Percentiles rank a stretch among this genome's conserved stretches.
Conservation (phyloP, 2,797 vertebrate genomes). For the Melanotaenia trifasciata region DNA sequence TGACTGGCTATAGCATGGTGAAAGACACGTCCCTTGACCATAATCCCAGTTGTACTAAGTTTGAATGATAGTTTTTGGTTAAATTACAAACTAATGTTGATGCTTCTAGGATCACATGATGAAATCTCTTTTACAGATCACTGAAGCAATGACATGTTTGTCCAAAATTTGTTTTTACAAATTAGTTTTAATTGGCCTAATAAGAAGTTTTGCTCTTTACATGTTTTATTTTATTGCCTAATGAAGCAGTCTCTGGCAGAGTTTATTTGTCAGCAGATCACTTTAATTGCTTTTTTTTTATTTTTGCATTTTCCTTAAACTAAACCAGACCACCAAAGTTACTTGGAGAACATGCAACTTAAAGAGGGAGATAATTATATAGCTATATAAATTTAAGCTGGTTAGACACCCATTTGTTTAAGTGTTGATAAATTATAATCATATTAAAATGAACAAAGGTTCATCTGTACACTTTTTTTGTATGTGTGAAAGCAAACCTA, state of each 20-base stretch:
- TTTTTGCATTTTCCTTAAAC: constrained; percentile 2
- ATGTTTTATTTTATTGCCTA: constrained; percentile 40
- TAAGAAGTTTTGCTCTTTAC: constrained; percentile 36
- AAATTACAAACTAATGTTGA: neutral
- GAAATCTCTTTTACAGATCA: neutral
- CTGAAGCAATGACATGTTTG: neutral
- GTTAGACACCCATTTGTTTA: neutral
- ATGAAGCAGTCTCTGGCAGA: constrained; percentile 46
- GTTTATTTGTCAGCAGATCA: constrained; percentile 42
- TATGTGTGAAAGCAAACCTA: neutral
- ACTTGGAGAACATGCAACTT: neutral
- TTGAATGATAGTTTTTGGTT: neutral
- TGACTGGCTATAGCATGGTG: constrained; percentile 1
- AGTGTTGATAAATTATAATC: neutral
- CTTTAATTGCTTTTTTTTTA: constrained; percentile 43
- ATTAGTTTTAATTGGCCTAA: constrained; percentile 45
- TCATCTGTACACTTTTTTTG: neutral
- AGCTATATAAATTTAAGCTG: constrained; percentile 22
- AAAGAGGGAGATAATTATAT: constrained; percentile 13
- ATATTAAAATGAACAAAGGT: neutral
- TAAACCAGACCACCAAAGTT: constrained; percentile 18
- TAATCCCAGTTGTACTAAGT: neutral
- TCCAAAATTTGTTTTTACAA: neutral
- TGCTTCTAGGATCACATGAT: neutral
- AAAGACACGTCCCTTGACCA: constrained; percentile 8